These are phyloP conservation scores for Aspiorhynchus laticeps DNA, from an alignment of 2,113 vertebrate species.

Conservation along the genomic window DNA sequence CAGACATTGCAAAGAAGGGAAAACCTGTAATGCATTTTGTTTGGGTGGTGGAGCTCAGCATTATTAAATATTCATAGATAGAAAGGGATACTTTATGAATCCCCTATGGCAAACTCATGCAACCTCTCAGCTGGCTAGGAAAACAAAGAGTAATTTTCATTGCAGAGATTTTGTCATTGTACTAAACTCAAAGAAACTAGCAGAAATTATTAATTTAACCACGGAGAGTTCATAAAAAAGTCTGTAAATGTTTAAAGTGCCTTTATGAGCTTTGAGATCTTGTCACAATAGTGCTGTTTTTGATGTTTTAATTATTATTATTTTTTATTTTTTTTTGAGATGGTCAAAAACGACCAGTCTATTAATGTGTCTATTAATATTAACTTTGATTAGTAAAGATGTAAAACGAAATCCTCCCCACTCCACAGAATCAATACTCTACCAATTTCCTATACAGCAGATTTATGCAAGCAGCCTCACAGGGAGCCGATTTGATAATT, in stretches of 20 bases:
- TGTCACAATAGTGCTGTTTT: neutral
- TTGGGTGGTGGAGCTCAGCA: neutral
- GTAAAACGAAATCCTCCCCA: neutral
- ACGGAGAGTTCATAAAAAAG: neutral
- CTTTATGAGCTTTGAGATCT: neutral
- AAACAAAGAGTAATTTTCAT: neutral
- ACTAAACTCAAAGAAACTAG: neutral
- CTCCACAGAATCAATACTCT: neutral
- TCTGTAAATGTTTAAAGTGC: neutral
- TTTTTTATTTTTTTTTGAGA: neutral
- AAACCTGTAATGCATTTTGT: constrained; percentile 5
- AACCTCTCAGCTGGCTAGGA: neutral
- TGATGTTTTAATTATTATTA: neutral
- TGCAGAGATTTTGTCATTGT: constrained; percentile 7
- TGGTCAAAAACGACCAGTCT: neutral
- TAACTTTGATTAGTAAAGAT: neutral
- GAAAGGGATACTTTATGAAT: constrained; percentile 18
- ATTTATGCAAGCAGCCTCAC: neutral
- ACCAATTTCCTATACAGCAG: neutral
- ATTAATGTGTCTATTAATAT: neutral
- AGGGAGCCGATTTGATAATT: constrained; percentile 16
- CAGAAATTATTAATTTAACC: neutral
- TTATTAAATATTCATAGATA: constrained; percentile 39
- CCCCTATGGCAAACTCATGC: neutral
- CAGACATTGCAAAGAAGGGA: neutral